Evolutionary conservation across 2,888 invertebrate species (phyloP).

Genomic region (Barypeithes pellucidus): DNA sequence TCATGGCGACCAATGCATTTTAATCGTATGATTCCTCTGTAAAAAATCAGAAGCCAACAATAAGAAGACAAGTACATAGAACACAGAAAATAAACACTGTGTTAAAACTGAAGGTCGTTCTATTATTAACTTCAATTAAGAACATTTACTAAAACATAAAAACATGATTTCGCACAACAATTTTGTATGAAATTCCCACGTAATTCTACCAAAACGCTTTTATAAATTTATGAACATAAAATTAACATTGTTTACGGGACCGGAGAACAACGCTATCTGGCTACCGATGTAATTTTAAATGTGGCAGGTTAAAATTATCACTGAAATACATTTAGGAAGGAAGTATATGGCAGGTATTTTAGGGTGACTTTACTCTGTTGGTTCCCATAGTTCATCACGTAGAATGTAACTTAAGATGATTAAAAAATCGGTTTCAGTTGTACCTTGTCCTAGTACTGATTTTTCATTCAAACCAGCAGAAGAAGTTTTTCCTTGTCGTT

Average conservation of each 20-base stretch:
- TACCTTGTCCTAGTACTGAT: too few species aligned
- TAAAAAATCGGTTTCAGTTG: too few species aligned
- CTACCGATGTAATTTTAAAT: constrained; percentile 18
- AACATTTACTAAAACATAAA: neutral
- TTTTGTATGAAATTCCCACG: constrained; percentile 13
- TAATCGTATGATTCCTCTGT: too few species aligned
- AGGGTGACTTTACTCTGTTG: neutral
- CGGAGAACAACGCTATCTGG: constrained; percentile 13
- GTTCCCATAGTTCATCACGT: too few species aligned
- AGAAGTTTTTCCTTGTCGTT: too few species aligned
- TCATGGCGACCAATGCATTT: too few species aligned
- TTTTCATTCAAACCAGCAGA: too few species aligned
- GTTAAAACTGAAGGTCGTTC: neutral
- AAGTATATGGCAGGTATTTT: constrained; percentile 8
- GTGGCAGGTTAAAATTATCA: constrained; percentile 19
- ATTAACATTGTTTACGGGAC: constrained; percentile 21
- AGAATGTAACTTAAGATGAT: too few species aligned
- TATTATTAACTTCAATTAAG: constrained; percentile 18
- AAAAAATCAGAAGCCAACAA: too few species aligned
- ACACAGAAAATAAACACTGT: too few species aligned
- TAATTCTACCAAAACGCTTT: constrained; percentile 26
- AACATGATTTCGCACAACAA: constrained; percentile 11
- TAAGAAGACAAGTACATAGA: neutral
- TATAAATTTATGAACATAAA: constrained; percentile 13
- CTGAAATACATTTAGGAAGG: constrained; percentile 20